Base-by-base conservation (phyloP, 2,888 invertebrate genomes). In the Drosophila meridiana region DNA sequence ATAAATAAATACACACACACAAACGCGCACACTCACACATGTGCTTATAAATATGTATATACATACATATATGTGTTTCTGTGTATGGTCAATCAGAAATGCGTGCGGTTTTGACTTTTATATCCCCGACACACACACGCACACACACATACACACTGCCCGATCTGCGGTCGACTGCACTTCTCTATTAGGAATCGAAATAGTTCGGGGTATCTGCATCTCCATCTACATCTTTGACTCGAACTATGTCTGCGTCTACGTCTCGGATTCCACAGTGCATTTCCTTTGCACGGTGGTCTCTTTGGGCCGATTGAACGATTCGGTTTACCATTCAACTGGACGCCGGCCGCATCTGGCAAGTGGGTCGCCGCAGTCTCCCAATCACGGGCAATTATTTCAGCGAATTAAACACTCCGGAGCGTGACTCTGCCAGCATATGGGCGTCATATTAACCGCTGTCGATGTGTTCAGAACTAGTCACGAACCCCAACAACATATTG, bases 401-500 rank as follows among this genome's bases (percentile, higher is more conserved):
- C 50, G 61, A 75, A 75, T 70, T 63, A 47, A 64, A 63, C 42
- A 69, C 61, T 67, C 30, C 58, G 65, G 74, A 59, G 86, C 84
- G 88, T 85, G 84, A 85, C 84, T 82, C 76, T 76, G 69, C 34
- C 65, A 56, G 65, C 63, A 80, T 70, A 72, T 80, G 71, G 65
- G 69, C 66, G 63, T 77, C 71, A 71, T 65, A 78, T 80, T 76
- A 70, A 64, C 48, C 74, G 62, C 36, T 67, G 57, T 53, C 70
- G 57, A 63, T 60, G 32, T 62, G 56, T 67, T 62, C 71, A 38
- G 43, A 66, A 64, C 80, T 64, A 75, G 84, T 85, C 84, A 85
- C 84, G 84, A 83, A 71, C 83, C 57, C 48, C 47, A 32, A 6
- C 34, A 7, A 26, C 50, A 58, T 73, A 70, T 56, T 20, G 69